These are phyloP conservation scores for Eupithecia centaureata DNA, from an alignment of 2,888 invertebrate species.

Conservation along the genomic window DNA sequence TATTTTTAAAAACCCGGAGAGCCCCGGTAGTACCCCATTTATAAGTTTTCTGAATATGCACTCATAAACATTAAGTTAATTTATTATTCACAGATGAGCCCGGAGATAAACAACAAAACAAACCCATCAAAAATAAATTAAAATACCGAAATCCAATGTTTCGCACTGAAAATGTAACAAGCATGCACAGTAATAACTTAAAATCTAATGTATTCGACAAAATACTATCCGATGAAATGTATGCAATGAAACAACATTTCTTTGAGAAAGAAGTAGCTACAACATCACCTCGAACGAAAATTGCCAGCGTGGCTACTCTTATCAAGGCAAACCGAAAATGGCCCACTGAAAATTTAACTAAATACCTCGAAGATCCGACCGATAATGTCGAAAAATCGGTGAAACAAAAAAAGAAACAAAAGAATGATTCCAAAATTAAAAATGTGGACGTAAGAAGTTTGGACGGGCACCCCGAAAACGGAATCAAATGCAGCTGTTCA, in stretches of 20 bases:
- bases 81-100: slow-evolving; percentile 48
- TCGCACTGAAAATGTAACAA: slow-evolving; percentile 47
- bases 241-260: slow-evolving; percentile 63
- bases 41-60: background rate
- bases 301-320: slow-evolving; percentile 39
- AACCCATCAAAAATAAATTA: slow-evolving; percentile 6
- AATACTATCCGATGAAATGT: slow-evolving; percentile 70
- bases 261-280: slow-evolving; percentile 54
- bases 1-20: no score
- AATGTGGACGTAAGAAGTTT: slow-evolving; percentile 66
- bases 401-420: slow-evolving; percentile 24
- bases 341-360: slow-evolving; percentile 44
- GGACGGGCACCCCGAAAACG: slow-evolving; percentile 31
- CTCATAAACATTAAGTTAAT: background rate
- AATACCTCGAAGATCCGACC: slow-evolving; percentile 7
- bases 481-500: slow-evolving; percentile 35
- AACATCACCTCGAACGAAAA: slow-evolving; percentile 48
- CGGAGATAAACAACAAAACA: slow-evolving; percentile 34
- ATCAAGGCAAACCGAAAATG: slow-evolving; percentile 64
- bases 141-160: slow-evolving; percentile 46
- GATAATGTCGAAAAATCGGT: slow-evolving; percentile 15
- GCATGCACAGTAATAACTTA: slow-evolving; percentile 50
- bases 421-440: slow-evolving; percentile 46
- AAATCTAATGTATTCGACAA: slow-evolving; percentile 67
- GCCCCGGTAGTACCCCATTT: no score